phyloP scores from a whole-genome alignment of 2,113 vertebrate genomes.

The Neodontobutis hainanensis region DNA sequence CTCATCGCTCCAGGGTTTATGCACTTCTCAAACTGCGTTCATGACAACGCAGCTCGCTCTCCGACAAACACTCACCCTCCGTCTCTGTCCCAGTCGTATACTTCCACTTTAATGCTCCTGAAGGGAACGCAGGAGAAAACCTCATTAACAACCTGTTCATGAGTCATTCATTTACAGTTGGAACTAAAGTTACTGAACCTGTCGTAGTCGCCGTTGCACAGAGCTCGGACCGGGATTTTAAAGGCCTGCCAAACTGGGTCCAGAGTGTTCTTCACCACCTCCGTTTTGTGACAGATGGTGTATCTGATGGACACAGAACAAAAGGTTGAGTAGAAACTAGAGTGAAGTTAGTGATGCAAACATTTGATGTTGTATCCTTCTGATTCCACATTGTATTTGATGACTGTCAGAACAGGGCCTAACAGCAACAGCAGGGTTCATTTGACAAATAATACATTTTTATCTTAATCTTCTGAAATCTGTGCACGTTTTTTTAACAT shows the following conservation, averaged over 20 bases:
- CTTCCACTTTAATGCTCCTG: constrained; percentile 93
- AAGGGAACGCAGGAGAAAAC: constrained; percentile 40
- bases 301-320: constrained; percentile 73
- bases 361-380: too few species aligned
- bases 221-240: constrained; percentile 88
- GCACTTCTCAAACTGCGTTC: too few species aligned
- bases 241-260: constrained; percentile 94
- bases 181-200: constrained; percentile 64
- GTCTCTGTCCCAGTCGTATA: constrained; percentile 96
- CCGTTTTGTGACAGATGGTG: constrained; percentile 92
- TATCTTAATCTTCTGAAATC: too few species aligned
- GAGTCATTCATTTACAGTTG: constrained; percentile 16
- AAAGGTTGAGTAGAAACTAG: background rate
- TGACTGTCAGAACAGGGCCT: too few species aligned
- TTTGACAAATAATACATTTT: too few species aligned
- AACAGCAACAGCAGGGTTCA: too few species aligned
- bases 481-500: too few species aligned
- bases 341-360: background rate
- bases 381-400: too few species aligned
- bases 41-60: too few species aligned
- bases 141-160: constrained; percentile 45
- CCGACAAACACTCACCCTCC: constrained; percentile 75
- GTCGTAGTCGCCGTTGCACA: constrained; percentile 92
- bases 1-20: too few species aligned
- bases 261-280: constrained; percentile 91